A percentile compares a stretch with the other conserved stretches of the same genome.
Evolutionary conservation across 2,797 vertebrate genomes (phyloP).

Genomic region (Masticophis lateralis): DNA sequence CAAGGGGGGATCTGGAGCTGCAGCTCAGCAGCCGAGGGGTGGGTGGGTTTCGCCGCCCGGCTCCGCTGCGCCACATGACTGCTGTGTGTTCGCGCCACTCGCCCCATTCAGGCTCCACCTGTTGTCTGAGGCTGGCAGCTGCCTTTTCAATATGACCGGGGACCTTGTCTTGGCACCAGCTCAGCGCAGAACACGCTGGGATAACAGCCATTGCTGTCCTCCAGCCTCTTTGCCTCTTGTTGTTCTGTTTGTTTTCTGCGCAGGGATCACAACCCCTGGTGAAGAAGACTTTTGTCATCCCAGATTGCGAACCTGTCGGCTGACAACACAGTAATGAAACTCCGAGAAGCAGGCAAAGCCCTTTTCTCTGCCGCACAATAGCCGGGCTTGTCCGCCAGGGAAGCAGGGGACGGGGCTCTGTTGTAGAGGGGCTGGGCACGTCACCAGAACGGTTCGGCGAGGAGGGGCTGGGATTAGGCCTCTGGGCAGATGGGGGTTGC

Average conservation of each 20-base stretch:
- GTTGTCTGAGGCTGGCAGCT: slow-evolving; percentile 14
- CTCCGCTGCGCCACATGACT: background rate
- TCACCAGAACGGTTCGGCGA: background rate
- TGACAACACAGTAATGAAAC: background rate
- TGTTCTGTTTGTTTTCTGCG: background rate
- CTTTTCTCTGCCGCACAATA: slow-evolving; percentile 18
- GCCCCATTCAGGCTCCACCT: slow-evolving; percentile 10
- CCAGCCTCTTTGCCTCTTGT: slow-evolving; percentile 29
- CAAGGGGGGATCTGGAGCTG: background rate
- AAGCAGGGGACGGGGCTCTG: background rate
- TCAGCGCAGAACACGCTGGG: slow-evolving; percentile 20
- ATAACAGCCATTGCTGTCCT: slow-evolving; percentile 26
- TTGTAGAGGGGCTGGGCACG: background rate
- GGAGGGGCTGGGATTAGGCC: background rate
- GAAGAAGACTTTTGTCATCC: background rate
- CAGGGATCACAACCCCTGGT: background rate
- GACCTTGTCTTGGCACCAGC: slow-evolving; percentile 24
- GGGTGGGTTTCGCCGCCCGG: background rate
- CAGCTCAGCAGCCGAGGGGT: background rate
- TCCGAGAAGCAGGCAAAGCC: background rate
- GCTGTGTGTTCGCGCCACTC: background rate
- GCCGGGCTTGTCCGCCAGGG: accelerated
- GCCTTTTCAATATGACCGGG: slow-evolving; percentile 20
- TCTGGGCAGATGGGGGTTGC: background rate
- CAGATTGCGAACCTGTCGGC: background rate